These are phyloP conservation scores for Theocolax elegans DNA, from an alignment of 1,140 invertebrate species.

Conservation along the genomic window DNA sequence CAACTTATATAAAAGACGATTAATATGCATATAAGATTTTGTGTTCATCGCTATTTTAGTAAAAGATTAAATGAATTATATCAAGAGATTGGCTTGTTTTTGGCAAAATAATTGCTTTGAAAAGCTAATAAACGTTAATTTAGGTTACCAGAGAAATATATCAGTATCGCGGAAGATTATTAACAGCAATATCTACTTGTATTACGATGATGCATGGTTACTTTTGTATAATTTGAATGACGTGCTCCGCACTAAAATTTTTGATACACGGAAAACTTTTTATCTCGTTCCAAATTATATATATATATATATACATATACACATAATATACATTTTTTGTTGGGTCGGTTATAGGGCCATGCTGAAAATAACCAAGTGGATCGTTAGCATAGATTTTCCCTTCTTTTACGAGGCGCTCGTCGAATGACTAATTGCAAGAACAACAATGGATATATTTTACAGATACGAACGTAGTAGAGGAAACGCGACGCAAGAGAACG, in stretches of 20 bases:
- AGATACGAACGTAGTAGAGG: constrained; percentile 48
- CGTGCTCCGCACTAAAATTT: too few species aligned
- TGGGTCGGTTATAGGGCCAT: not conserved
- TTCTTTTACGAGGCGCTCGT: constrained; percentile 58
- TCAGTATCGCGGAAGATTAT: not conserved
- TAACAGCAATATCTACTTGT: not conserved
- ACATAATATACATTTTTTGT: too few species aligned
- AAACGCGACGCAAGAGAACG: too few species aligned
- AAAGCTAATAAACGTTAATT: constrained; percentile 1
- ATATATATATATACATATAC: too few species aligned
- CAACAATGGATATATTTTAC: constrained; percentile 65
- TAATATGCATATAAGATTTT: too few species aligned
- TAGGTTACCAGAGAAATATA: constrained; percentile 18
- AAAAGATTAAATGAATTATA: constrained; percentile 18
- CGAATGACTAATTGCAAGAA: constrained; percentile 67
- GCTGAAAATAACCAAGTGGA: constrained; percentile 57
- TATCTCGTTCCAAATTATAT: too few species aligned
- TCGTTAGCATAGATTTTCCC: constrained; percentile 62
- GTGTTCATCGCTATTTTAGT: constrained; percentile 11
- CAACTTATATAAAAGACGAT: too few species aligned
- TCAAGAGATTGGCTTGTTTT: constrained; percentile 31
- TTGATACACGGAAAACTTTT: too few species aligned
- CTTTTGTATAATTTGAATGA: too few species aligned
- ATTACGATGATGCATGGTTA: too few species aligned
- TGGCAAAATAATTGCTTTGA: constrained; percentile 17